Conservation (phyloP, 2,888 invertebrate genomes). For the Lochmaea crataegi region DNA sequence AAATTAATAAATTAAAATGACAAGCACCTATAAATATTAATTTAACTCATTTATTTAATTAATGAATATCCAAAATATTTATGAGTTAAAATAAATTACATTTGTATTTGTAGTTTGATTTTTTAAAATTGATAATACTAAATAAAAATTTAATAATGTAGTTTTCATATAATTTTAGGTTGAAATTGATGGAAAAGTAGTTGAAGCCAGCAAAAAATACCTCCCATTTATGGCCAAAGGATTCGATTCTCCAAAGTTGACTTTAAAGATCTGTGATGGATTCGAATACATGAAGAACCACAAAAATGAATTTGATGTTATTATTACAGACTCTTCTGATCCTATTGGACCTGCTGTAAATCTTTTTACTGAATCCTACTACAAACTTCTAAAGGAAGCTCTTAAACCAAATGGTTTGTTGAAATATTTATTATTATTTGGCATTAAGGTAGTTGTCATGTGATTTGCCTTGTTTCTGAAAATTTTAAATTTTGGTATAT, state of each 20-base stretch:
- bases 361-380: slow-evolving; percentile 67
- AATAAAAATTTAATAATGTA: not conserved
- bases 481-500: no score
- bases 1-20: not conserved
- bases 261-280: slow-evolving; percentile 83
- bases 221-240: slow-evolving; percentile 93
- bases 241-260: slow-evolving; percentile 85
- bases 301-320: slow-evolving; percentile 90
- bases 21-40: not conserved
- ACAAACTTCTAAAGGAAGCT: slow-evolving; percentile 81
- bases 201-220: slow-evolving; percentile 89
- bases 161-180: slow-evolving; percentile 70
- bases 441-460: no score
- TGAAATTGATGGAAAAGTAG: slow-evolving; percentile 94
- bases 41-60: no score
- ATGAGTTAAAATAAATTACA: not conserved
- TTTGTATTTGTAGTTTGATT: not conserved
- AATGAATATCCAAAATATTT: not conserved
- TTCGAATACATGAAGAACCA: slow-evolving; percentile 93
- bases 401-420: slow-evolving; percentile 79
- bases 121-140: no score
- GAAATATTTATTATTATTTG: not conserved
- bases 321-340: slow-evolving; percentile 98
- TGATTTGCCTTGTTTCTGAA: no score
- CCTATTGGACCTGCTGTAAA: slow-evolving; percentile 86